Percentiles rank a stretch among this genome's conserved stretches.
Conservation (phyloP, 35 echinoderm and acorn worm genomes). For the Ptychodera flava region DNA sequence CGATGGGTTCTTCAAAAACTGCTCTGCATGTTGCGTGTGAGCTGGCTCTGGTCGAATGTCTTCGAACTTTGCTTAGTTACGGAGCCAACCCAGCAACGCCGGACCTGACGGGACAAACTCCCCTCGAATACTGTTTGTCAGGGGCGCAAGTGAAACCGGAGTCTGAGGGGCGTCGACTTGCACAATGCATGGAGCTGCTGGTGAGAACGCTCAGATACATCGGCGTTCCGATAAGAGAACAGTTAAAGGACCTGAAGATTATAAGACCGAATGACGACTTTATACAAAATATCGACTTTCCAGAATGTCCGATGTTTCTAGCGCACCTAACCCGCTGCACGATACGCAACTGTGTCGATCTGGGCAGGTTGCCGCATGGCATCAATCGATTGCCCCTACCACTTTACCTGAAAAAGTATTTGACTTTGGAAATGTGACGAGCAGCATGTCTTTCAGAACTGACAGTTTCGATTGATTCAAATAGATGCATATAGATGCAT, state of each 20-base stretch:
- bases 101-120: neutral
- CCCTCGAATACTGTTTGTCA: neutral
- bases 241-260: neutral
- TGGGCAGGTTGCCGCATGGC: neutral
- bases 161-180: neutral
- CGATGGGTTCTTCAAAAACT: neutral
- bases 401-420: neutral
- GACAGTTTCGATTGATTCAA: too few relatives aligned
- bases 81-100: neutral
- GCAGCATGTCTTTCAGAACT: too few relatives aligned
- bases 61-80: neutral
- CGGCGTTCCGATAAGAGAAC: neutral
- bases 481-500: too few relatives aligned
- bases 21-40: neutral
- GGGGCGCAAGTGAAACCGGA: neutral
- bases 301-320: neutral
- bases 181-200: neutral
- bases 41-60: neutral
- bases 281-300: neutral
- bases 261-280: neutral
- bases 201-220: neutral
- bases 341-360: neutral
- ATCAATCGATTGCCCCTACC: neutral
- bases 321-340: neutral
- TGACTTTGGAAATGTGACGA: neutral